Base-by-base conservation (phyloP, 2,113 vertebrate species). In the Galemys pyrenaicus region DNA sequence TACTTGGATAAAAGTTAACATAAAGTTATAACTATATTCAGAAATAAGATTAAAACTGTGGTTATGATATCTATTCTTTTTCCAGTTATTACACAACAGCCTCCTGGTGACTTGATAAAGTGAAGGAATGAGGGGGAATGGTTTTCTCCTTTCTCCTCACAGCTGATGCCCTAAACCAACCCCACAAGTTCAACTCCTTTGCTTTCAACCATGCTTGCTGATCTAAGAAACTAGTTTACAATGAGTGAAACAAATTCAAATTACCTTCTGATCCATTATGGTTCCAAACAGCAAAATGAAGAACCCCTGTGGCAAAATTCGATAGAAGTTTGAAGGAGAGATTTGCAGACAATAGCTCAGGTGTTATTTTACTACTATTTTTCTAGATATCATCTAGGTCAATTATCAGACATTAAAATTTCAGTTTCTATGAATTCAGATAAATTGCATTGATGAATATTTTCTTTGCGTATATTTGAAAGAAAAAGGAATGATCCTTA, bases 221-320 rank as follows among this genome's bases (percentile, higher is more conserved):
- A 37, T 41, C 41, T 94, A 89, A 89, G 49, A 26, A 88, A 80
- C 39, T 79, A 1, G 26, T 32, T 12, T 37, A 35, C 17, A 39
- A n/a, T 37, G 26, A 92, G 41, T 41, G 24, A 70, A 89, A 32
- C 16, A 77, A 56, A 94, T 16, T 56, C 13, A 89, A 35, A 20
- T 96, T 98, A 98, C 98, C 98, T 98, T 98, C 95, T 97, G 98
- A 80, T 98, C 98, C 97, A 98, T 97, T 95, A 98, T 97, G 1
- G 98, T 98, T 82, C 98, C 98, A 94, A 98, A 98, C 70, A 98
- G 68, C 93, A 98, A 95, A 94, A 98, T 97, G 97, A 98, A 98
- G 94, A 98, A 98, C 5, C 98, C 98, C 98, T 98, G 93, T 89
- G 17, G 68, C 30, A 94, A 96, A 95, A 82, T 44, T 75, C 73